phyloP scores from a whole-genome alignment of 2,113 vertebrate genomes.

The Mastomys natalensis region DNA sequence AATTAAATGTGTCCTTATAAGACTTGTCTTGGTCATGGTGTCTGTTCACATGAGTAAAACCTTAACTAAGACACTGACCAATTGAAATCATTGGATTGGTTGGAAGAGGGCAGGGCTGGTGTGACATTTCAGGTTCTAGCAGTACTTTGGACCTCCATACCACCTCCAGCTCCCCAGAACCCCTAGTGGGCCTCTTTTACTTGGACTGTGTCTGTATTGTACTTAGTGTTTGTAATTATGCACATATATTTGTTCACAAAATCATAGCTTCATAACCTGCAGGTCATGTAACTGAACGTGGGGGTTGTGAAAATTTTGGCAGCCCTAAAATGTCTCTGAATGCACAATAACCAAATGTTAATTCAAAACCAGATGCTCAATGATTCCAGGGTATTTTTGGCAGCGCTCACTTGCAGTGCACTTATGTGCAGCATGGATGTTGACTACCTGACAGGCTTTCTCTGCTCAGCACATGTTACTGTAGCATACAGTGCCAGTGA shows the following conservation, averaged over 20 bases:
- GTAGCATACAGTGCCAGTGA: background rate
- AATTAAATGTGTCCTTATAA: no score
- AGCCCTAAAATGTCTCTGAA: background rate
- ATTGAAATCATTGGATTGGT: background rate
- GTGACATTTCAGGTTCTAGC: background rate
- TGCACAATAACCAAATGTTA: background rate
- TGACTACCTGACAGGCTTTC: background rate
- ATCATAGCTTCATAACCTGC: background rate
- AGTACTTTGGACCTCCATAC: background rate
- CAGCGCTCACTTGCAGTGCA: background rate
- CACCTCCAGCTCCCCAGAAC: background rate
- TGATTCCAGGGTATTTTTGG: background rate
- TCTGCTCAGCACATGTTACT: background rate
- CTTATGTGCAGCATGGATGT: background rate
- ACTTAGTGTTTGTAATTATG: background rate
- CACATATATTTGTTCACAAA: slow-evolving; percentile 33
- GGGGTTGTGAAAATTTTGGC: background rate
- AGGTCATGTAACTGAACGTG: background rate
- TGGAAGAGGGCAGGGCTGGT: background rate
- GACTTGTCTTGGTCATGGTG: no score
- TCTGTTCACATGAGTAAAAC: no score
- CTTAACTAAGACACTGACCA: no score
- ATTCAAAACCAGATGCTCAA: background rate
- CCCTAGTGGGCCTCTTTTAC: no score
- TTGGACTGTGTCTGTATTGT: background rate